Base-by-base conservation (phyloP, 2,888 invertebrate species). In the Rhyacophila evoluta region DNA sequence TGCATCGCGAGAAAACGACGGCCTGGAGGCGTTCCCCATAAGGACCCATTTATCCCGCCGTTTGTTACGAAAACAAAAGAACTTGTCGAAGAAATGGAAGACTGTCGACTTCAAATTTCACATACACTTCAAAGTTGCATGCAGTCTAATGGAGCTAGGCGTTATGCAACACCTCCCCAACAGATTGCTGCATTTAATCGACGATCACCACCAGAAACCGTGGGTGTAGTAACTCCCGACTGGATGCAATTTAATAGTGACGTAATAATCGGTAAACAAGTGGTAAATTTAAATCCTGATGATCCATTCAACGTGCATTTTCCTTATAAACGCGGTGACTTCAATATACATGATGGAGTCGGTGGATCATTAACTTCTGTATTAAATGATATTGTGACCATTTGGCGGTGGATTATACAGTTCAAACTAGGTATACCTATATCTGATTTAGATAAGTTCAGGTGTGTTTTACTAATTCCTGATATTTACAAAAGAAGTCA, bases 141-240 rank as follows among this genome's bases (percentile, higher is more conserved):
- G 73, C 95, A 95, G 85, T 95, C 95, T 0, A 95, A 95, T 84
- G 97, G 96, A 0, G 91, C 94, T 0, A 87, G 95, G 77, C 89
- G 95, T 29, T 94, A 96, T 83, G 96, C 96, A 0, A 97, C 97
- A 0, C 96, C 97, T 0, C 95, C 96, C 0, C 95, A 97, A 84
- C 96, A 97, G 88, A 95, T 97, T 74, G 94, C 96, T 0, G 95
- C 95, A 0, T 96, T 95, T 84, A 98, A 98, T 86, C 91, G 95
- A 55, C 89, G 95, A 80, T 94, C 95, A 0, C 88, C 92, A 41
- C 94, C 96, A 0, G 95, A 95, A 85, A 87, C 89, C 67, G 87
- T 91, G 0, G 89, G 88, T 6, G 89, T 91, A 2, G 91, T 90
- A 1, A 91, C 90, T 39, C 91, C 91, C 0, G 90, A 89, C 39